phyloP scores from a whole-genome alignment of 2,888 invertebrate genomes.

The Apotomis turbidana region DNA sequence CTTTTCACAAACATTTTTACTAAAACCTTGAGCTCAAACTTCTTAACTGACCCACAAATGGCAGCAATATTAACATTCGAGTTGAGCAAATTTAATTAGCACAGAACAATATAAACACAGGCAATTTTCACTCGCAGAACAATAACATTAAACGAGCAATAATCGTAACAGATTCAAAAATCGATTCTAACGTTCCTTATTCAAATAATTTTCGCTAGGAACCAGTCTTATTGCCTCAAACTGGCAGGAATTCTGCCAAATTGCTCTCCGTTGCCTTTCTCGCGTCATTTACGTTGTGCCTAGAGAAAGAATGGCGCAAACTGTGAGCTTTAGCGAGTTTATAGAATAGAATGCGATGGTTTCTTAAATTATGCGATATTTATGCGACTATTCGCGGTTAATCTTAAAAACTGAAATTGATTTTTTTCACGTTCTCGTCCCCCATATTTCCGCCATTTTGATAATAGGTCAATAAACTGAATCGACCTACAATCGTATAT shows the following conservation, averaged over 20 bases:
- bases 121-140: conserved; percentile 17
- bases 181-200: conserved; percentile 45
- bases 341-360: conserved; percentile 12
- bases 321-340: conserved; percentile 36
- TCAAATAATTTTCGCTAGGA: conserved; percentile 63
- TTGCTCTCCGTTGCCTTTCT: conserved; percentile 73
- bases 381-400: background rate
- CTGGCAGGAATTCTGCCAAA: conserved; percentile 73
- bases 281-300: conserved; percentile 74
- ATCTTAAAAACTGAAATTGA: no score
- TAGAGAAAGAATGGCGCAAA: conserved; percentile 45
- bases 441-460: no score
- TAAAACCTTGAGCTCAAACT: background rate
- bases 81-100: background rate
- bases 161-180: conserved; percentile 35
- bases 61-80: background rate
- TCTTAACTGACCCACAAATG: background rate
- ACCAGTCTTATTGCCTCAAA: conserved; percentile 63
- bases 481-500: no score
- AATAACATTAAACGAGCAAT: conserved; percentile 32
- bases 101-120: conserved; percentile 9
- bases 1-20: background rate
- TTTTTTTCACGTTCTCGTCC: no score
- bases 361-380: background rate
- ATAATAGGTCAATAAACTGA: no score